A percentile compares a stretch with the other conserved stretches of the same genome.
Evolutionary conservation across 2,888 invertebrate genomes (phyloP).

Genomic region (Coremacera marginata): DNA sequence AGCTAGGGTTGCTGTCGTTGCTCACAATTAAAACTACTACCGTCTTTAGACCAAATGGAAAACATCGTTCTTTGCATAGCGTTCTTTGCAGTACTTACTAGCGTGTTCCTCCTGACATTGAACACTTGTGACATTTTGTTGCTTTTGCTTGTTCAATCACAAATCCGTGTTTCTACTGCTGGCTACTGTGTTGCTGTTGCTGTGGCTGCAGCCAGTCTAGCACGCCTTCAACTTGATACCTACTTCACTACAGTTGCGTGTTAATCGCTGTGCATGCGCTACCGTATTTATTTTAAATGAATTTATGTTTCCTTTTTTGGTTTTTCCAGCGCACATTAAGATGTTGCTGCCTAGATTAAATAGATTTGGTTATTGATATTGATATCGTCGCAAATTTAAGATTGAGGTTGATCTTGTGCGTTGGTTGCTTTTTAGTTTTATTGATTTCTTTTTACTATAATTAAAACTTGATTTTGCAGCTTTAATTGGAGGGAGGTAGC

Average conservation of each 20-base stretch:
- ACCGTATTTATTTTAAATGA: constrained; percentile 11
- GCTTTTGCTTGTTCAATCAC: constrained; percentile 2
- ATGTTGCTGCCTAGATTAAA: constrained; percentile 1
- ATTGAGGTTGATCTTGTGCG: background rate
- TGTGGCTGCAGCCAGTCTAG: background rate
- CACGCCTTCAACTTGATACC: constrained; percentile 19
- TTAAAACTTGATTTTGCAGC: background rate
- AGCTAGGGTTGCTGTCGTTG: no score
- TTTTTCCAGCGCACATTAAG: background rate
- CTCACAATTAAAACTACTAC: no score
- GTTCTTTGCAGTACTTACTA: background rate
- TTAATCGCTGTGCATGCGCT: constrained; percentile 5
- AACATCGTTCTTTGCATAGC: background rate
- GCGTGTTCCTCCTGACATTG: background rate
- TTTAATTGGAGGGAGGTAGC: background rate
- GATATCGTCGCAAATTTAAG: background rate
- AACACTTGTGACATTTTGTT: constrained; percentile 23
- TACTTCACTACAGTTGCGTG: constrained; percentile 11
- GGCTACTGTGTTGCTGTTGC: background rate
- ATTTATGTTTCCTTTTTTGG: background rate
- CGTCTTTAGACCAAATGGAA: no score
- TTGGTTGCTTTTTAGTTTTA: background rate
- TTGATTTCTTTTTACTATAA: background rate
- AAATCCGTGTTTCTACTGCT: background rate
- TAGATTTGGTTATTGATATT: background rate